Evolutionary conservation across 2,888 invertebrate species (phyloP).

Genomic region (Drosophila atripex): DNA sequence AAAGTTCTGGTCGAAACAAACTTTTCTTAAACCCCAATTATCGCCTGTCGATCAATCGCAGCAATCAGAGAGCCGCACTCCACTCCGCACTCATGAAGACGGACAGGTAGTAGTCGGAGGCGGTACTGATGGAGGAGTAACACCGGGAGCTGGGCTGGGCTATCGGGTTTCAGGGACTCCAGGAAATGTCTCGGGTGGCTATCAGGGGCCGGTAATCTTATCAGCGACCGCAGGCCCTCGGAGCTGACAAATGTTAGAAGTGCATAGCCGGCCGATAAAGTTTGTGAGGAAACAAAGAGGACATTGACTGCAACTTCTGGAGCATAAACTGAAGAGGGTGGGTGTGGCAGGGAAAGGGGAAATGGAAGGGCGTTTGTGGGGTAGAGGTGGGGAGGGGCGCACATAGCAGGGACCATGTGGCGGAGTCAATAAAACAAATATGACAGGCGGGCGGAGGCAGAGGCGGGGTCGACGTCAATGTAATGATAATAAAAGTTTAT

Average conservation of each 20-base stretch:
- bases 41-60: slow-evolving; percentile 23
- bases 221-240: slow-evolving; percentile 61
- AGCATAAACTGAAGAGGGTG: slow-evolving; percentile 44
- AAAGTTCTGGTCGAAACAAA: neutral
- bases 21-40: neutral
- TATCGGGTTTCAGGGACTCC: slow-evolving; percentile 26
- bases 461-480: slow-evolving; percentile 54
- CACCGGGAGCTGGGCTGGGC: slow-evolving; percentile 17
- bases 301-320: slow-evolving; percentile 70
- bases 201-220: slow-evolving; percentile 65
- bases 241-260: slow-evolving; percentile 69
- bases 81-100: neutral
- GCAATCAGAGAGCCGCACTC: neutral
- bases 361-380: neutral
- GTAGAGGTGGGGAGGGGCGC: neutral
- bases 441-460: slow-evolving; percentile 45
- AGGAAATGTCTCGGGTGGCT: slow-evolving; percentile 59
- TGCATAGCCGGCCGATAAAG: slow-evolving; percentile 49
- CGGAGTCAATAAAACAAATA: slow-evolving; percentile 74
- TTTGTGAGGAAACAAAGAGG: slow-evolving; percentile 62
- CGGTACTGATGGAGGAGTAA: slow-evolving; percentile 13
- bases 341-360: neutral
- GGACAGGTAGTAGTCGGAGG: slow-evolving; percentile 3
- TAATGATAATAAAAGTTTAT: slow-evolving; percentile 76
- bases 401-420: slow-evolving; percentile 20